Evolutionary conservation across 1,140 invertebrate genomes (phyloP).

Genomic region (Temnothorax longispinosus): DNA sequence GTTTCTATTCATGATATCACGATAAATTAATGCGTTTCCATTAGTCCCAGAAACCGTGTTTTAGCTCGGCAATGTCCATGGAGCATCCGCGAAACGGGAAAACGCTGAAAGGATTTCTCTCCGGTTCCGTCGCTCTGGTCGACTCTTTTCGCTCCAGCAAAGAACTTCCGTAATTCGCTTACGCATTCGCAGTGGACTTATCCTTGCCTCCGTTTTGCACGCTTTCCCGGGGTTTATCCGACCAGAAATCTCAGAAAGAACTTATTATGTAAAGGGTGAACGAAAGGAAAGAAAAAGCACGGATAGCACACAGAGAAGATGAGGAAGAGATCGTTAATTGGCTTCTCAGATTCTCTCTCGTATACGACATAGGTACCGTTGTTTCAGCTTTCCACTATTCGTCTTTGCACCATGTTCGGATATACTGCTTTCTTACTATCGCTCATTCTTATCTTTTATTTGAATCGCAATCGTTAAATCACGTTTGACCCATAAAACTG

Average conservation of each 20-base stretch:
- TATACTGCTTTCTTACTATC: neutral
- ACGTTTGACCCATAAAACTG: constrained; percentile 5
- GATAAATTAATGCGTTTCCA: constrained; percentile 59
- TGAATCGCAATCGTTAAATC: neutral
- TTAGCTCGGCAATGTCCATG: constrained; percentile 36
- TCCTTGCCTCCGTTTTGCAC: constrained; percentile 51
- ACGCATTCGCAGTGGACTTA: constrained; percentile 78
- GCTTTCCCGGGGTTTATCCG: constrained; percentile 28
- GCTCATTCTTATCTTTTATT: neutral
- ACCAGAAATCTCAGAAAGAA: constrained; percentile 43
- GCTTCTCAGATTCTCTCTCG: constrained; percentile 19
- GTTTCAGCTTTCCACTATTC: neutral
- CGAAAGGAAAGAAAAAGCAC: neutral
- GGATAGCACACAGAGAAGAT: neutral
- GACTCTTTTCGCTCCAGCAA: constrained; percentile 62
- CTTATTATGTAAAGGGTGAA: constrained; percentile 38
- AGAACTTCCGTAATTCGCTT: constrained; percentile 80
- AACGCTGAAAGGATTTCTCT: constrained; percentile 59
- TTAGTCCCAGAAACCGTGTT: constrained; percentile 34
- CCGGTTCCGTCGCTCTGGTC: constrained; percentile 1
- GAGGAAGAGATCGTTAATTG: constrained; percentile 58
- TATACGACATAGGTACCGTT: neutral
- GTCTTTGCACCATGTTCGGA: neutral
- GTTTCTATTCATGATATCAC: constrained; percentile 32
- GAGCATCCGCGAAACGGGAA: constrained; percentile 40